Percentiles rank a stretch among this genome's conserved stretches.
Conservation (phyloP, 2,797 vertebrate genomes). For the Valencia hispanica region DNA sequence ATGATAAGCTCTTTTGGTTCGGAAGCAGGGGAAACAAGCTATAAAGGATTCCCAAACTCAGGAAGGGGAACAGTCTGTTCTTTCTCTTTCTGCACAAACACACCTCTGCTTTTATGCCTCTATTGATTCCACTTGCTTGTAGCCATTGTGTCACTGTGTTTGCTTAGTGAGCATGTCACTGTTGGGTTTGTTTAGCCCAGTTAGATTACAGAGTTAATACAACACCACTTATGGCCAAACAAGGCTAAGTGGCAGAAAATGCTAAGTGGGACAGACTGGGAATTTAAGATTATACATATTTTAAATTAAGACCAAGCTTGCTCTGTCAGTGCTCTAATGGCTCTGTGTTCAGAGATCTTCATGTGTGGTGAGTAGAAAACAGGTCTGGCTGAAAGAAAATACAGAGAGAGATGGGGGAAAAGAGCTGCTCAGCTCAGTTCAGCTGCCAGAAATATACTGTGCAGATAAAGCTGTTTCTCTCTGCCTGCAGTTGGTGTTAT, state of each 20-base stretch:
- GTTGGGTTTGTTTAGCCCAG: slow-evolving; percentile 59
- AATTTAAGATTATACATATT: slow-evolving; percentile 1
- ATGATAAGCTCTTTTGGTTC: slow-evolving; percentile 70
- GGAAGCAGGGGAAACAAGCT: slow-evolving; percentile 51
- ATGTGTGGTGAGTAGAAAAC: slow-evolving; percentile 35
- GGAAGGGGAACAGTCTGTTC: slow-evolving; percentile 77
- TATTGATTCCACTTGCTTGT: slow-evolving; percentile 76
- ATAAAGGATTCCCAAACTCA: slow-evolving; percentile 67
- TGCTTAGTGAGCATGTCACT: slow-evolving; percentile 63
- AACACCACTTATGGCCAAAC: slow-evolving; percentile 47
- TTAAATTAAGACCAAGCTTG: slow-evolving; percentile 11
- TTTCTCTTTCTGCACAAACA: slow-evolving; percentile 45
- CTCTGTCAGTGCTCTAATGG: slow-evolving; percentile 4
- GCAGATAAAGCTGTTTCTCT: slow-evolving; percentile 57
- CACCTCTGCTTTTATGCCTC: slow-evolving; percentile 68
- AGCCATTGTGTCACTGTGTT: slow-evolving; percentile 73
- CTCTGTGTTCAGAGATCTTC: slow-evolving; percentile 9
- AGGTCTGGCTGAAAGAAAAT: slow-evolving; percentile 45
- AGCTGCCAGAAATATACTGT: slow-evolving; percentile 36
- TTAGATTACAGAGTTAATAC: slow-evolving; percentile 55
- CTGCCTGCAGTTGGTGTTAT: slow-evolving; percentile 60
- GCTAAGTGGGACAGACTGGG: slow-evolving; percentile 17
- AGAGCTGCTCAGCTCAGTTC: slow-evolving; percentile 42
- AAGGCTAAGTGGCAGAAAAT: slow-evolving; percentile 40
- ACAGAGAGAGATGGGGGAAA: slow-evolving; percentile 58